Evolutionary conservation across 2,113 vertebrate species (phyloP).

Genomic region (Serinus canaria): DNA sequence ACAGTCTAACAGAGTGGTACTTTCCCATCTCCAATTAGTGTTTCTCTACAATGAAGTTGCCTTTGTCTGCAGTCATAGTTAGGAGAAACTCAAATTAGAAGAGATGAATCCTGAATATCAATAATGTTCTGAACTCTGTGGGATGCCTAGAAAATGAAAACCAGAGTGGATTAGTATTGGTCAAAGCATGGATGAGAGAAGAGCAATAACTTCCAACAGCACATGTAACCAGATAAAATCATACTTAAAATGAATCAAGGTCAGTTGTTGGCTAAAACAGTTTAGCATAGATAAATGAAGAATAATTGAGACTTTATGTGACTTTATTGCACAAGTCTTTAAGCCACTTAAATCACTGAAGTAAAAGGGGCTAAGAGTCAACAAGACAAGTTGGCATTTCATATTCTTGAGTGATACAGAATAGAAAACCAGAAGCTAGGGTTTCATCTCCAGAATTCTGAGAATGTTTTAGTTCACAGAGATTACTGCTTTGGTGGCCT

Average conservation of each 20-base stretch:
- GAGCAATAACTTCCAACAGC: neutral
- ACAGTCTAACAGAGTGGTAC: neutral
- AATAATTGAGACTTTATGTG: neutral
- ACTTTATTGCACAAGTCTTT: neutral
- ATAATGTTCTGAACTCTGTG: neutral
- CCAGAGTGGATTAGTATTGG: neutral
- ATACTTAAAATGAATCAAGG: neutral
- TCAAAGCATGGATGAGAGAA: slow-evolving; percentile 8
- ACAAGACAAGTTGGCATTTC: neutral
- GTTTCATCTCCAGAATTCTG: neutral
- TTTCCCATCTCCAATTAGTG: neutral
- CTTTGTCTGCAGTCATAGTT: neutral
- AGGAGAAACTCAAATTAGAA: slow-evolving; percentile 10
- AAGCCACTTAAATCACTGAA: neutral
- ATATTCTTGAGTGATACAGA: neutral
- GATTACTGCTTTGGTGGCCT: neutral
- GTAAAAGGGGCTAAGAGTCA: neutral
- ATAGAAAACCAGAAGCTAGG: neutral
- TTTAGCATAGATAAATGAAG: slow-evolving; percentile 23
- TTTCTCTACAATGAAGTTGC: neutral
- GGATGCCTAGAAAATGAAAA: slow-evolving; percentile 3
- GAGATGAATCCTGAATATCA: slow-evolving; percentile 18
- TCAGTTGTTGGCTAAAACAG: neutral
- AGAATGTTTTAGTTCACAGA: neutral
- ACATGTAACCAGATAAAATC: neutral